These are phyloP conservation scores for Gisinianus flammeolus DNA, from an alignment of 2,888 invertebrate species.

Conservation along the genomic window DNA sequence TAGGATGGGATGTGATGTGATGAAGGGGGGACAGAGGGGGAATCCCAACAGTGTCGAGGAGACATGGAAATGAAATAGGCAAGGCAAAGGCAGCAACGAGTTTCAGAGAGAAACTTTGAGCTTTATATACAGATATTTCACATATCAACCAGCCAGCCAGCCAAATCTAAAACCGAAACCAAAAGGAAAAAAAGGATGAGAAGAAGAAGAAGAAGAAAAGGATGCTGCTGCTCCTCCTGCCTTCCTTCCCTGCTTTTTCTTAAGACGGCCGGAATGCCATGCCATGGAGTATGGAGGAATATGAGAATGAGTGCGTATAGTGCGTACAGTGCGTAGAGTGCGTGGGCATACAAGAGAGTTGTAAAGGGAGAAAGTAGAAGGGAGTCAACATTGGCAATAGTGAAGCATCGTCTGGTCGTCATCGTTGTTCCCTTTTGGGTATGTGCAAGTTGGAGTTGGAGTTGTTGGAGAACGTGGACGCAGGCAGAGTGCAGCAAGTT, in stretches of 20 bases:
- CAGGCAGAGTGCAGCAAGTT: background rate
- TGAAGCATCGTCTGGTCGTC: background rate
- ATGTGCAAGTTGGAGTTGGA: background rate
- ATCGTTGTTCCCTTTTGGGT: background rate
- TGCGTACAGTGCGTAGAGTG: background rate
- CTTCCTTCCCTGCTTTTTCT: no score
- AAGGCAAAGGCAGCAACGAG: background rate
- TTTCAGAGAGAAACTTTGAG: background rate
- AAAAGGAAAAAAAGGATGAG: background rate
- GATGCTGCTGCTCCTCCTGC: no score
- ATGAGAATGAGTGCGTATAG: background rate
- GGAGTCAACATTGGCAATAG: background rate
- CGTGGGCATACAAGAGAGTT: background rate
- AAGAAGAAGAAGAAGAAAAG: conserved; percentile 4
- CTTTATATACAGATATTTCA: no score
- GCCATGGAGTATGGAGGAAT: background rate
- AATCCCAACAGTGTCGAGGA: background rate
- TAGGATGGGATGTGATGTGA: no score
- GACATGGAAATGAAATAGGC: background rate
- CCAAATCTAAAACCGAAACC: background rate
- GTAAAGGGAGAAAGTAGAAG: background rate
- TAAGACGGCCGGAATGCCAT: background rate
- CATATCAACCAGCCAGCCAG: no score
- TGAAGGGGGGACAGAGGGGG: no score
- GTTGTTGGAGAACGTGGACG: background rate